phyloP scores from a whole-genome alignment of 2,888 invertebrate genomes.

The Cerastis leucographa region DNA sequence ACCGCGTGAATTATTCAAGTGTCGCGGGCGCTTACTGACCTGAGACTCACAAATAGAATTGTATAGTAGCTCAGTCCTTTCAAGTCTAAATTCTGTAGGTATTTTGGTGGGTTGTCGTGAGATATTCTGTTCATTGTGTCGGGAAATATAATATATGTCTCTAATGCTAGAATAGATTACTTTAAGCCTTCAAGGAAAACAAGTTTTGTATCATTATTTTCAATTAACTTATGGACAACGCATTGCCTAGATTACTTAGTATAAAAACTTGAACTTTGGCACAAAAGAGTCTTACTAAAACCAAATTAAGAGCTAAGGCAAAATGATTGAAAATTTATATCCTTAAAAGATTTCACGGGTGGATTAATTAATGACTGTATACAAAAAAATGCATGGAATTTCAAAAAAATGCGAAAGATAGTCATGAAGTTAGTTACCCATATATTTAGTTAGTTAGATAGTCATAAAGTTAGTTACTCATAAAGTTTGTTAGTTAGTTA shows the following conservation, averaged over 20 bases:
- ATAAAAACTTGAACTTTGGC: no score
- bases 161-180: not conserved
- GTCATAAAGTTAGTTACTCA: no score
- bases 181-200: not conserved
- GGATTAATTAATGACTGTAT: no score
- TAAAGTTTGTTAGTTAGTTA: no score
- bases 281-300: no score
- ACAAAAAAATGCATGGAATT: no score
- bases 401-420: no score
- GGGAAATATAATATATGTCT: not conserved
- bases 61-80: conserved; percentile 76
- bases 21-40: conserved; percentile 67
- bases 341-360: no score
- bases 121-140: conserved; percentile 29
- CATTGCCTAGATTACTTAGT: not conserved
- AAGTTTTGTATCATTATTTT: not conserved
- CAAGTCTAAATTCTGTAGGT: conserved; percentile 64
- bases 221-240: not conserved
- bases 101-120: conserved; percentile 29
- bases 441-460: no score
- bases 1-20: conserved; percentile 72
- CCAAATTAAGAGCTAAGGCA: no score
- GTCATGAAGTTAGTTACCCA: no score
- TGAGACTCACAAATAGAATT: conserved; percentile 79
- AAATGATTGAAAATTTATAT: no score